A percentile compares a stretch with the other conserved stretches of the same genome.
Evolutionary conservation across 2,797 vertebrate species (phyloP).

Genomic region (Acrocephalus scirpaceus): DNA sequence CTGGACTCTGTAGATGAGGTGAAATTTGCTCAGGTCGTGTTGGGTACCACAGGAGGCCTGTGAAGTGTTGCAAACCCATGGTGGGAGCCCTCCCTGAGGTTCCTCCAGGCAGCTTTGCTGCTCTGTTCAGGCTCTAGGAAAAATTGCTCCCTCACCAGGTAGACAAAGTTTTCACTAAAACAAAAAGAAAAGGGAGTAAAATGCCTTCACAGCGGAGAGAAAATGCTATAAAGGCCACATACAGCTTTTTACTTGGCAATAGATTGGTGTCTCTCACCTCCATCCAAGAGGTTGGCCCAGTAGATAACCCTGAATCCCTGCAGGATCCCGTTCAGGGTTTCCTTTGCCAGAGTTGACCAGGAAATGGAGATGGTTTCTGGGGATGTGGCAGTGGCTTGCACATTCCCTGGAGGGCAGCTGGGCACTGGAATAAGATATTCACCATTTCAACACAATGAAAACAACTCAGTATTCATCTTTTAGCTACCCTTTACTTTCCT

Average conservation of each 20-base stretch:
- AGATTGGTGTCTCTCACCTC: conserved; percentile 80
- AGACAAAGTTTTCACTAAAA: background rate
- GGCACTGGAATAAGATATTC: conserved; percentile 83
- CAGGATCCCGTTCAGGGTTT: conserved; percentile 95
- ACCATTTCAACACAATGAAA: background rate
- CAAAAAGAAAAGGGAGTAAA: background rate
- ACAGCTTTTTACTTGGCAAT: rapidly evolving
- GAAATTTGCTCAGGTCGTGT: background rate
- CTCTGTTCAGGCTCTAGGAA: background rate
- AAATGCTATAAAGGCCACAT: background rate
- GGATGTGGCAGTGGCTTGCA: conserved; percentile 93
- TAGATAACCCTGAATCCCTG: conserved; percentile 97
- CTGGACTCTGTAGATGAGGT: background rate
- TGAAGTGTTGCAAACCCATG: background rate
- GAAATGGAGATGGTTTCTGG: conserved; percentile 96
- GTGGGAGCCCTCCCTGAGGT: background rate
- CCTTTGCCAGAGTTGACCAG: conserved; percentile 92
- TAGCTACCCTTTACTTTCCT: background rate
- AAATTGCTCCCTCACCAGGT: background rate
- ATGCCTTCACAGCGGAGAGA: background rate
- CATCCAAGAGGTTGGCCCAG: conserved; percentile 97
- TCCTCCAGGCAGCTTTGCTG: background rate
- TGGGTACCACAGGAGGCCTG: background rate
- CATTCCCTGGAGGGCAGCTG: conserved; percentile 93
- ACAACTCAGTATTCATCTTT: background rate